Conservation (phyloP, 2,888 invertebrate species). For the Oxycera nigricornis region DNA sequence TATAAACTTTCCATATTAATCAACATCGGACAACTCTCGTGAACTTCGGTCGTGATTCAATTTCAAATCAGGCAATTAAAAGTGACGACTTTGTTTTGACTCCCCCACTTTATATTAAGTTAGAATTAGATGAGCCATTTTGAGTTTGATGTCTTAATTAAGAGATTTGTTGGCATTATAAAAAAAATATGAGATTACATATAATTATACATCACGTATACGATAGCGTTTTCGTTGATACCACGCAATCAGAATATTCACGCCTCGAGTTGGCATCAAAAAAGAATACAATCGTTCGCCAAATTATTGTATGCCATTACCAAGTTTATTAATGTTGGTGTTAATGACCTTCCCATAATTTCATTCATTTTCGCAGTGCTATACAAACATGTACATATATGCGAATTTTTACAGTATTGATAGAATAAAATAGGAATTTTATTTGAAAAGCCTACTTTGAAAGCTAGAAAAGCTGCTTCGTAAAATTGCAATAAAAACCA, state of each 20-base stretch:
- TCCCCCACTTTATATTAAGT: slow-evolving; percentile 16
- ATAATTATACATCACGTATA: not conserved
- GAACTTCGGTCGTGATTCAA: slow-evolving; percentile 20
- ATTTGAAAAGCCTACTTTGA: too few species aligned
- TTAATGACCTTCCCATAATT: slow-evolving; percentile 19
- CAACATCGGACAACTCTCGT: not conserved
- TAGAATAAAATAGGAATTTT: too few species aligned
- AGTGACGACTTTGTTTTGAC: not conserved
- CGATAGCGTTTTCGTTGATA: not conserved
- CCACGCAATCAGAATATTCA: not conserved
- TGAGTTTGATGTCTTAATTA: slow-evolving; percentile 16
- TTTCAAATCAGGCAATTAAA: slow-evolving; percentile 19
- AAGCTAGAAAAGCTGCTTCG: too few species aligned
- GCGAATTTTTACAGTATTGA: too few species aligned
- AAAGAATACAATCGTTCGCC: not conserved
- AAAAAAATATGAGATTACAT: not conserved
- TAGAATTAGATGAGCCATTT: slow-evolving; percentile 12
- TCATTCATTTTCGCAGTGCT: too few species aligned
- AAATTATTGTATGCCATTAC: not conserved
- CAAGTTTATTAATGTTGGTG: not conserved
- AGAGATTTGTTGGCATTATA: not conserved
- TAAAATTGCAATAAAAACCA: too few species aligned
- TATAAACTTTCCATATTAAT: slow-evolving; percentile 19
- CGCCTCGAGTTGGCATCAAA: not conserved
- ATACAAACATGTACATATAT: not conserved